These are phyloP conservation scores for Acanthacorydalis orientalis DNA, from an alignment of 2,888 invertebrate species.

Conservation along the genomic window DNA sequence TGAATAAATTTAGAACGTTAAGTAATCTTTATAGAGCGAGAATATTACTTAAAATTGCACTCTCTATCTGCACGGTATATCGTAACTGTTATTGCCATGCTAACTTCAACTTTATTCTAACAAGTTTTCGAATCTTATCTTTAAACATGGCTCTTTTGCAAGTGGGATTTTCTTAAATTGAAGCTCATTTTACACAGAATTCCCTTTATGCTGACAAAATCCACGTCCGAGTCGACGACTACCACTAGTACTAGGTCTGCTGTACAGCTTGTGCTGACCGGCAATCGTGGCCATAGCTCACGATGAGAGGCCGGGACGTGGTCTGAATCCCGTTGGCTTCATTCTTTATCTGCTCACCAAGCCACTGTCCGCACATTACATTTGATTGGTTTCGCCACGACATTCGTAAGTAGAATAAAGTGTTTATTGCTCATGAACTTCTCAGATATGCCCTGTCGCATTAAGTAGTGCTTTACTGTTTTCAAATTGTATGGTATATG, in stretches of 20 bases:
- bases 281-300: conserved; percentile 6
- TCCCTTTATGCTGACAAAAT: conserved; percentile 15
- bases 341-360: too few species aligned
- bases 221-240: conserved; percentile 10
- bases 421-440: conserved; percentile 3
- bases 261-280: conserved; percentile 1
- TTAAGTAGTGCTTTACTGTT: too few species aligned
- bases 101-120: conserved; percentile 21
- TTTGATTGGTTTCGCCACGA: conserved; percentile 3
- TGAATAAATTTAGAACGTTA: too few species aligned
- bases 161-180: conserved; percentile 32
- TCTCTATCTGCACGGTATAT: too few species aligned
- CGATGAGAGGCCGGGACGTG: conserved; percentile 10
- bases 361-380: neutral
- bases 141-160: conserved; percentile 26
- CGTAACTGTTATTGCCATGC: neutral
- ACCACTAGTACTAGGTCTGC: conserved; percentile 7
- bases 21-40: too few species aligned
- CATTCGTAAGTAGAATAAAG: conserved; percentile 6
- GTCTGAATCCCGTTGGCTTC: conserved; percentile 4
- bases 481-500: too few species aligned
- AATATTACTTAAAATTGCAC: too few species aligned
- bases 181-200: conserved; percentile 17
- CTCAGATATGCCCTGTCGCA: too few species aligned
- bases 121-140: conserved; percentile 38